Evolutionary conservation across 2,113 vertebrate genomes (phyloP), one percentile per base, ranked within the genome.

Genomic region (Phocoena phocoena): DNA sequence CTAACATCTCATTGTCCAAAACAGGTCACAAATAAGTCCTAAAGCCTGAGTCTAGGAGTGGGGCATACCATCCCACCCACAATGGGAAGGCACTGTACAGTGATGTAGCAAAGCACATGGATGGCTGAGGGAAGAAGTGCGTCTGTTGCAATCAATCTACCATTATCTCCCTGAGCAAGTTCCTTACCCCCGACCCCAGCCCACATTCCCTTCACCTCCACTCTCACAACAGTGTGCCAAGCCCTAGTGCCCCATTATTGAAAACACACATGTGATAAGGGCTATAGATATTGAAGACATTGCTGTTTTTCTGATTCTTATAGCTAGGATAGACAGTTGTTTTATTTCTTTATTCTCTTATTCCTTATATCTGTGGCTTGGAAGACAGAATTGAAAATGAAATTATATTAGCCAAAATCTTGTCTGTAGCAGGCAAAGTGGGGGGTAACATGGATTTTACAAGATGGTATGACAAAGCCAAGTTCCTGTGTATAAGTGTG

Each of bases 21-120:
- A 38, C 4, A 18, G 50, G 58, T 31, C 58, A 31, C 1, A 10
- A 11, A 26, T 11, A 26, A 38, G 23, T 77, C 23, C 44, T 33
- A 4, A 76, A 8, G 12, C 18, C 38, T 10, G 17, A 67, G 36
- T 6, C 36, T 1, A 31, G 28, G 55, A 9, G 9, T 0, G 7
- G 6, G 50, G 3, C 8, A 38, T 63, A 28, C 20, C 6, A 8
- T 25, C 53, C 20, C 25, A 36, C 7, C 4, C 20, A 18, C 3
- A 1, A 8, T 1, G 20, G 12, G 21, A 28, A 33, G 44, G 10
- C 2, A 0, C 11, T 9, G 11, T 12, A 3, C 17, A n/a, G 5
- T 20, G 4, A 3, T 1, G 1, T 6, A 13, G 33, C 38, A 33
- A 41, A 68, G 20, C 1, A 1, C 25, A 0, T 0, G 23, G 33